Base-by-base conservation (phyloP, 1,140 invertebrate species). In the Brachionus koreanus region DNA sequence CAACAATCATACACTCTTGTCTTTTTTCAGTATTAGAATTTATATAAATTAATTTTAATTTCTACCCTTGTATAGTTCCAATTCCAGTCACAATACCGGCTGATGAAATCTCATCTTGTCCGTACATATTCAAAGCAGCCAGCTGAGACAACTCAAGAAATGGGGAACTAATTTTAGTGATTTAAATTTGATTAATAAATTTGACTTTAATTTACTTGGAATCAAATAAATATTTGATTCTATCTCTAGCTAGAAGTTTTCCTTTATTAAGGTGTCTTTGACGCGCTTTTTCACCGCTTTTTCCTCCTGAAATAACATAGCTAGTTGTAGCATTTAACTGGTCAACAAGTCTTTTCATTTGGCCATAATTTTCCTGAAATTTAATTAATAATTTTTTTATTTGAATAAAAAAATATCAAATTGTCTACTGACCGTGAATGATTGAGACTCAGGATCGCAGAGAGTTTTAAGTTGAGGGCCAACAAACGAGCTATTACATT, bases 71-170 rank as follows among this genome's bases (percentile, higher is more conserved):
- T 83, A 98, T 91, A 87, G 92, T 91, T 82, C 97, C 97, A 85
- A 99, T 94, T 43, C 97, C 98, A 37, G 96, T 95, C 46, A 90
- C 87, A 25, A 90, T 87, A 5, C 93, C 97, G 23, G 94, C 91
- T 35, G 90, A 92, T 52, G 93, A 93, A 49, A 98, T 93, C 25
- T 93, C 91, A 85, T 98, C 95, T 61, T 92, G 89, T 25, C 92
- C 93, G 87, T 89, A 89, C 74, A 89, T 74, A 63, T 88, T 89
- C 87, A 93, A 92, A 0, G 94, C 97, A 52, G 97, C 97, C 83
- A 99, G 90, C 86, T 96, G 93, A 83, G 94, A 95, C 52, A 99
- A 89, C 90, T 99, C 97, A 75, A 99, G 89, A 87, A 99, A 98
- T 43, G 88, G 86, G n/a, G 88, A 88, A 82, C 88, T 88, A 82